Evolutionary conservation across 2,888 invertebrate genomes (phyloP).

Genomic region (Orchesella flavescens): DNA sequence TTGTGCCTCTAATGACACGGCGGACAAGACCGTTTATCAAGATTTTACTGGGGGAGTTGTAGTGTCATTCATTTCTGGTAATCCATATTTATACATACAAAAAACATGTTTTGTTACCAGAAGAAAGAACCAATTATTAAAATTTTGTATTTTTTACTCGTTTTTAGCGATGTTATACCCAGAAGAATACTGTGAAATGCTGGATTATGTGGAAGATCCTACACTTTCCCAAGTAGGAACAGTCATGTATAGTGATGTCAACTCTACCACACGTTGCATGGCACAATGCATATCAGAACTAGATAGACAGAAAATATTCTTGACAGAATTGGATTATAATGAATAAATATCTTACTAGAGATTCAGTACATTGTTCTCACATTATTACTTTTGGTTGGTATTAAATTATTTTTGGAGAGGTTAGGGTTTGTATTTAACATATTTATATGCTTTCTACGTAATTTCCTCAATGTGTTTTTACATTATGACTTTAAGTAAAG

Average conservation of each 20-base stretch:
- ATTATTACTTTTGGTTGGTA: no score
- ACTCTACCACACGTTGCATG: constrained; percentile 37
- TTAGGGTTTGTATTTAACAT: no score
- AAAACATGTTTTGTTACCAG: background rate
- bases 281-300: constrained; percentile 25
- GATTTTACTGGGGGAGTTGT: constrained; percentile 53
- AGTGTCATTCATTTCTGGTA: constrained; percentile 64
- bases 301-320: background rate
- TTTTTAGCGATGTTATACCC: constrained; percentile 60
- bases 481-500: no score
- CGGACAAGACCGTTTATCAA: constrained; percentile 49
- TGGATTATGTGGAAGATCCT: constrained; percentile 57
- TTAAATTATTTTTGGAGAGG: no score
- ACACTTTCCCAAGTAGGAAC: constrained; percentile 33
- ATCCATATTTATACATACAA: background rate
- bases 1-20: constrained; percentile 38
- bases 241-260: constrained; percentile 42
- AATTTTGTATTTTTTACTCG: background rate
- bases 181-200: constrained; percentile 59
- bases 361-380: no score
- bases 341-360: no score
- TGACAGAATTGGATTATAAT: no score
- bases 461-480: no score
- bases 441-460: no score
- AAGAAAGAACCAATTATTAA: background rate